Conservation (phyloP, 2,113 vertebrate species). For the Pongo pygmaeus region DNA sequence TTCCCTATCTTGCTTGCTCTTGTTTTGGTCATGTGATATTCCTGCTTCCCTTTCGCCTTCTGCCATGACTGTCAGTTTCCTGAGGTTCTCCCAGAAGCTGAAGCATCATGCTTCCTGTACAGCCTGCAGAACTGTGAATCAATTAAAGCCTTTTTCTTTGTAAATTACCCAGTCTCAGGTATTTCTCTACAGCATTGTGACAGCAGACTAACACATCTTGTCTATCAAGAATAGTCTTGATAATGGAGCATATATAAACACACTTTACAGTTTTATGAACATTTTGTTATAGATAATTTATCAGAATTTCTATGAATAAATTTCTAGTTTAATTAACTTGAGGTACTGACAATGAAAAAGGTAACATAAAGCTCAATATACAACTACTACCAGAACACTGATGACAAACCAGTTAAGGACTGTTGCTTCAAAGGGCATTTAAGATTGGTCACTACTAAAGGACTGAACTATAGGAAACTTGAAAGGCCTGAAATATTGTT, state of each 20-base stretch:
- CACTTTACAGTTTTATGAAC: neutral
- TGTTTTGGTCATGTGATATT: too few species aligned
- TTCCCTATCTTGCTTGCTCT: too few species aligned
- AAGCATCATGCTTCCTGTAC: too few species aligned
- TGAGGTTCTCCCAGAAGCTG: too few species aligned
- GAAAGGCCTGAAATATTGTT: neutral
- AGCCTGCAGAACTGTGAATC: too few species aligned
- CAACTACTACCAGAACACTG: neutral
- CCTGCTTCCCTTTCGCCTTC: too few species aligned
- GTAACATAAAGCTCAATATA: neutral
- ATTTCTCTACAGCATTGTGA: too few species aligned
- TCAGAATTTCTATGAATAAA: neutral
- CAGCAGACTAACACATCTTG: too few species aligned
- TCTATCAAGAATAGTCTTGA: neutral
- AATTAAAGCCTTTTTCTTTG: too few species aligned
- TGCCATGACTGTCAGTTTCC: too few species aligned
- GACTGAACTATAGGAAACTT: neutral
- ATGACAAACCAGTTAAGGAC: neutral
- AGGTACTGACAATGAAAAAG: neutral
- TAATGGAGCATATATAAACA: neutral
- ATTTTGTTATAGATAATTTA: neutral
- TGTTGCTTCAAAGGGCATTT: neutral
- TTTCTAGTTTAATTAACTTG: neutral
- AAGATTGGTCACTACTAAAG: neutral
- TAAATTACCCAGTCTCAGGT: too few species aligned